Evolutionary conservation across 2,888 invertebrate species (phyloP).

Genomic region (Coenonympha glycerion): DNA sequence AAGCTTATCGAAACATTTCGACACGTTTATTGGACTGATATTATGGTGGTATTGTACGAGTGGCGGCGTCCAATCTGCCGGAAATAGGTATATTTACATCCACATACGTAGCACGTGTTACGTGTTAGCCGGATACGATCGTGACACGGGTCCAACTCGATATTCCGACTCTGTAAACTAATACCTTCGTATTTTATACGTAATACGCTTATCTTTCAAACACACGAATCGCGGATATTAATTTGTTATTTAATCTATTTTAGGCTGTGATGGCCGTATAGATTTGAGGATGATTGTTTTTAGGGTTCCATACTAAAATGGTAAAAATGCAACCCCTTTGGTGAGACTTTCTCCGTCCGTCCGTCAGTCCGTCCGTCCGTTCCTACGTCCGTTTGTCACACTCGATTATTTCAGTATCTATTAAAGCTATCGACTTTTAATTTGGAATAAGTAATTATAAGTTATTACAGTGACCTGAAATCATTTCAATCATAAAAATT

Average conservation of each 20-base stretch:
- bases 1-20: background rate
- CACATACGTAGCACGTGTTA: conserved; percentile 2
- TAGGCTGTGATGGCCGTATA: no score
- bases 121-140: conserved; percentile 11
- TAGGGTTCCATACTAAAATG: no score
- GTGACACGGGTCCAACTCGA: conserved; percentile 5
- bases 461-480: no score
- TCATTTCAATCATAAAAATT: no score
- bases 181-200: conserved; percentile 1
- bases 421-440: no score
- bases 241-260: background rate
- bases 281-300: no score
- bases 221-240: background rate
- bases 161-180: conserved; percentile 16
- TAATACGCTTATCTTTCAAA: conserved; percentile 3
- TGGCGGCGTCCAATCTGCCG: conserved; percentile 15
- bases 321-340: no score
- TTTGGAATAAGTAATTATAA: no score
- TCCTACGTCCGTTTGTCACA: no score
- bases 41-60: background rate
- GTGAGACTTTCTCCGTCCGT: no score
- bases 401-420: no score
- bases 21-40: conserved; percentile 12
- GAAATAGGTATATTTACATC: conserved; percentile 13
- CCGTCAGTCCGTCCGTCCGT: no score